phyloP scores from a whole-genome alignment of 1,140 invertebrate genomes.

The Sycophila sp. region DNA sequence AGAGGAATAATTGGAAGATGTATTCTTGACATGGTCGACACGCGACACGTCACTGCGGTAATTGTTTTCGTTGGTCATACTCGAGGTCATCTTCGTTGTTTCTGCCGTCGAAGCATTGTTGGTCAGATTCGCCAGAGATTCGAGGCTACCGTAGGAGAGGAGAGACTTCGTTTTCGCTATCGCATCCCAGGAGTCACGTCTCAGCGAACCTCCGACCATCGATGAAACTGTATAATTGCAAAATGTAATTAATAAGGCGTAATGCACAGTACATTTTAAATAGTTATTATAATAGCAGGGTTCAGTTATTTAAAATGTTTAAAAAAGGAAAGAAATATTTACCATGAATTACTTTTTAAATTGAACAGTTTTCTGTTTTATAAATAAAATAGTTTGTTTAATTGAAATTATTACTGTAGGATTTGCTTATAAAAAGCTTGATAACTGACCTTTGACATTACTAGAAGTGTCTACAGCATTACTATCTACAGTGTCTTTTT shows the following conservation, averaged over 20 bases:
- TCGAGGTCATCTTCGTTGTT: constrained; percentile 29
- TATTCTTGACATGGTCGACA: constrained; percentile 44
- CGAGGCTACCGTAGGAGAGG: constrained; percentile 73
- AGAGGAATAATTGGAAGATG: constrained; percentile 45
- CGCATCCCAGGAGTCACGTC: constrained; percentile 83
- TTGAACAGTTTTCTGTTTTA: too few relatives aligned
- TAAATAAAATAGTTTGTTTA: too few relatives aligned
- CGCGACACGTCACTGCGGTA: constrained; percentile 49
- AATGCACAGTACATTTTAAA: too few relatives aligned
- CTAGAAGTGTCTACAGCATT: constrained; percentile 74
- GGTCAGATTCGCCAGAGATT: constrained; percentile 75
- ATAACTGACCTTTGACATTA: constrained; percentile 68
- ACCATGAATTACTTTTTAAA: too few relatives aligned
- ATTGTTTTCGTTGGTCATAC: constrained; percentile 50
- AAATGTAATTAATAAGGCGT: too few relatives aligned
- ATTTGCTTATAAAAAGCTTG: too few relatives aligned
- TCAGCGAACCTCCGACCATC: constrained; percentile 70
- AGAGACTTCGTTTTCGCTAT: constrained; percentile 82
- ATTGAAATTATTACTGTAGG: too few relatives aligned
- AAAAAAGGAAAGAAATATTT: too few relatives aligned
- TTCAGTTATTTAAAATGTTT: too few relatives aligned
- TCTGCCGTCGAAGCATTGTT: constrained; percentile 53
- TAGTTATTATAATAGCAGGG: too few relatives aligned
- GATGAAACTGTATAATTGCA: constrained; percentile 67
- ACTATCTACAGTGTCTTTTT: constrained; percentile 50